Evolutionary conservation across 1,140 invertebrate genomes (phyloP), one percentile per base, ranked within the genome.

Genomic region (Scaptodrosophila lebanonensis): DNA sequence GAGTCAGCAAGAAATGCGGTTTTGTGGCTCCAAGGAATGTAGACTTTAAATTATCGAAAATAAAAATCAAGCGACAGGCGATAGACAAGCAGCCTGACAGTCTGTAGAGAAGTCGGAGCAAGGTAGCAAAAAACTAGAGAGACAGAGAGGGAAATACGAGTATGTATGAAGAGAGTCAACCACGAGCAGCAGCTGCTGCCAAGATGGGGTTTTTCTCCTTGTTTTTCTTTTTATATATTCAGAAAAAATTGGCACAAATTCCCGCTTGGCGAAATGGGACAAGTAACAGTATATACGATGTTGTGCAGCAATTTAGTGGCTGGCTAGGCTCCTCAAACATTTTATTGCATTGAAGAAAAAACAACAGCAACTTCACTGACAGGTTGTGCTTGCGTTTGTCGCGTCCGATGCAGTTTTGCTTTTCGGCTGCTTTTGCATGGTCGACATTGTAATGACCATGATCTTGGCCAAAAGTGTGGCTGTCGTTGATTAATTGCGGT

Each of bases 201-300:
- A 65, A 48, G 48, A n/a, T n/a, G n/a, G n/a, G n/a, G n/a, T 33
- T 25, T 3, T 25, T 25, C 3, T 25, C 8, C 3, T 25, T 25
- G 22, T 4, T 4, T 3, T 25, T 25, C 3, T 25, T 25, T 25
- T 25, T 25, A 8, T 57, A 56, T 25, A 25, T 32, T 33, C 29
- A 35, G 15, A 56, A 30, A 61, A 82, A 82, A 82, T 82, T 82
- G 75, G 75, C 69, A 79, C 75, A 79, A 75, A 67, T 62, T 66
- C 60, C 44, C 75, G 52, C 39, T 40, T 30, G 30, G 30, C 54
- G 54, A 79, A 79, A 82, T 79, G 75, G 75, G 43, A 82, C 75
- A 60, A 58, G 49, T 82, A 82, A 82, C 75, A 58, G 75, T 82
- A 75, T 38, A 33, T 30, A 25, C n/a, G n/a, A n/a, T n/a, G n/a